phyloP scores from a whole-genome alignment of 2,888 invertebrate species.

The Ypsolopha sequella region DNA sequence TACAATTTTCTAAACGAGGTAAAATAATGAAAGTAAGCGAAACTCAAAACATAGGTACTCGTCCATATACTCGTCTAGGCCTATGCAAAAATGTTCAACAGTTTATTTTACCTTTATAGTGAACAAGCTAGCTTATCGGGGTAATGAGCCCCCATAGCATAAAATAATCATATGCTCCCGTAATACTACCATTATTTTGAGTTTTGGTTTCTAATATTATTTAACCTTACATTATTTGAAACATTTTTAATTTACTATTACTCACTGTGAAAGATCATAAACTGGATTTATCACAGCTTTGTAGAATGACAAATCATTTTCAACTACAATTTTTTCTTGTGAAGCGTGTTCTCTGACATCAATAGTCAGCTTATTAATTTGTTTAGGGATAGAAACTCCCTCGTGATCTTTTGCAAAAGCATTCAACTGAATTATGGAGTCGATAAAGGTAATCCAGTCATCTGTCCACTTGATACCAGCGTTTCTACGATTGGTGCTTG shows the following conservation, averaged over 20 bases:
- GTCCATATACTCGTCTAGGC: too few species aligned
- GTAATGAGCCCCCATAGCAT: too few species aligned
- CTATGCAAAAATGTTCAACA: too few species aligned
- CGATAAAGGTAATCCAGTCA: constrained; percentile 24
- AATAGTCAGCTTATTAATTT: constrained; percentile 2
- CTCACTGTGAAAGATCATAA: background rate
- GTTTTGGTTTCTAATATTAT: too few species aligned
- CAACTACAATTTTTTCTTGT: background rate
- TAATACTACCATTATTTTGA: too few species aligned
- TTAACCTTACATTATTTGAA: too few species aligned
- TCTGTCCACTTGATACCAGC: constrained; percentile 20
- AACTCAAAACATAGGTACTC: too few species aligned
- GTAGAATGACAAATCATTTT: background rate
- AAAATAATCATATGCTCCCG: too few species aligned
- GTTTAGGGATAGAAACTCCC: constrained; percentile 13
- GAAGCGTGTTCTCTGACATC: background rate
- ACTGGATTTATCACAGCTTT: background rate
- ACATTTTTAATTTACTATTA: background rate
- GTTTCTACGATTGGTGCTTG: constrained; percentile 10
- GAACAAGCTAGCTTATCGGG: too few species aligned
- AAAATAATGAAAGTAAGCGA: too few species aligned
- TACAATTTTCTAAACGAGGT: too few species aligned
- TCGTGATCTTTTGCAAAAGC: constrained; percentile 17
- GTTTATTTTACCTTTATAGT: too few species aligned
- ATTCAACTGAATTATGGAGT: constrained; percentile 23